Base-by-base conservation (phyloP, 2,888 invertebrate species). In the Drosophila rellima region DNA sequence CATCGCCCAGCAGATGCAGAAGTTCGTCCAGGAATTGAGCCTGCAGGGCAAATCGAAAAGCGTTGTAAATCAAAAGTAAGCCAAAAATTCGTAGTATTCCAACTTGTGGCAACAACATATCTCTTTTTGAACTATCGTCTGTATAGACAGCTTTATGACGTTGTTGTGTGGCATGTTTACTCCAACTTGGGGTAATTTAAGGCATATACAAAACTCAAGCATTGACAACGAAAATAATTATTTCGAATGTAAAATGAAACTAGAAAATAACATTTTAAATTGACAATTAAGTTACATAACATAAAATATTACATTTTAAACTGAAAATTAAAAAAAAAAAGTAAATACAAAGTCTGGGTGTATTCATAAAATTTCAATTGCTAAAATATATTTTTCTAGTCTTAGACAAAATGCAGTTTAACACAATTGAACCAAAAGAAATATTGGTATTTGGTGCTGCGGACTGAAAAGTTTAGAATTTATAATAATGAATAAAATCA, bases 1-100 rank as follows among this genome's bases (percentile, higher is more conserved):
- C 91, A 74, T 93, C 92, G 82, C 90, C 91, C 77, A 93, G 81
- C 82, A 92, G 83, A 80, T 91, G 89, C 80, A 92, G 84, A 87
- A 93, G 90, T 91, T 92, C 92, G 73, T 91, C 89, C 72, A 92
- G 79, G 78, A 92, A 92, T 80, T 89, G 84, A 71, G 89, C 87
- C 93, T 93, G 74, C 59, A 75, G 81, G 65, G 23, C 10, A 50
- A 59, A 70, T 64, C 63, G 62, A 74, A 73, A 76, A 69, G 56
- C 55, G 63, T 72, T 83, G 78, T 86, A 79, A 88, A 83, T 83
- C 79, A 82, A 85, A 70, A 64, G 17, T 65, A 60, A 56, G 71
- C 71, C 62, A 75, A 82, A 70, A 69, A 70, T 68, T 64, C 48
- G 23, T 48, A 78, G 63, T 75, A 63, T 40, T 73, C 52, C 60